Evolutionary conservation across 1,140 invertebrate species (phyloP).

Genomic region (Drosophila tristis): DNA sequence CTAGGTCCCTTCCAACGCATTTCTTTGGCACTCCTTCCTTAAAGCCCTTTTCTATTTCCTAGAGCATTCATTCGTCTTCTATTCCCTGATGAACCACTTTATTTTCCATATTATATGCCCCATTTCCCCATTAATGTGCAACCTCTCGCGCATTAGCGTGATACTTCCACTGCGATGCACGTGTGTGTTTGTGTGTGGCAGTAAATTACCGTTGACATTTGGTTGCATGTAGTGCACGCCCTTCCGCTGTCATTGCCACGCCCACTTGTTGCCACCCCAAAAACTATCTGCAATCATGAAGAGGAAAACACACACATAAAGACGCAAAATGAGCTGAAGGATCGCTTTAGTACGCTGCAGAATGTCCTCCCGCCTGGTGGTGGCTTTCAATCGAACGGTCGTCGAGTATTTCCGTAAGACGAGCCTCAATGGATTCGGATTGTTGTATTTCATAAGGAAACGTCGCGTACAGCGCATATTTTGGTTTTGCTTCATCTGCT

Average conservation of each 20-base stretch:
- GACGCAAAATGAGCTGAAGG: too few species aligned
- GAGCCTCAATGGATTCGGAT: constrained; percentile 65
- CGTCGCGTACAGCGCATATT: constrained; percentile 58
- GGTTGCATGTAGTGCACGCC: constrained; percentile 47
- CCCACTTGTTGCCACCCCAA: constrained; percentile 57
- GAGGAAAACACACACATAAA: too few species aligned
- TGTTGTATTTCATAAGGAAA: constrained; percentile 61
- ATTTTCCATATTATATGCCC: constrained; percentile 1
- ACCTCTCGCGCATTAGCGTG: constrained; percentile 51
- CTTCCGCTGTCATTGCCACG: constrained; percentile 41
- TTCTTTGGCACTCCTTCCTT: too few species aligned
- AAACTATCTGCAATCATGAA: too few species aligned
- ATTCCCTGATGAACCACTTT: not conserved
- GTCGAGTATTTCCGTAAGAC: constrained; percentile 71
- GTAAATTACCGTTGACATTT: constrained; percentile 66
- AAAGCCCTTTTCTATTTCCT: too few species aligned
- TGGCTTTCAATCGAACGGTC: constrained; percentile 39
- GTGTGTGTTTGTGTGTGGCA: constrained; percentile 18
- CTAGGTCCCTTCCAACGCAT: too few species aligned
- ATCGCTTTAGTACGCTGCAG: constrained; percentile 8
- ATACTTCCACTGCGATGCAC: constrained; percentile 21
- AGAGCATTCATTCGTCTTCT: not conserved
- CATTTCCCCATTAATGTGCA: constrained; percentile 33
- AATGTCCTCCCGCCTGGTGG: constrained; percentile 56
- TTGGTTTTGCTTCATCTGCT: constrained; percentile 61